Base-by-base conservation (phyloP, 2,797 vertebrate genomes). In the Xyrichtys novacula region DNA sequence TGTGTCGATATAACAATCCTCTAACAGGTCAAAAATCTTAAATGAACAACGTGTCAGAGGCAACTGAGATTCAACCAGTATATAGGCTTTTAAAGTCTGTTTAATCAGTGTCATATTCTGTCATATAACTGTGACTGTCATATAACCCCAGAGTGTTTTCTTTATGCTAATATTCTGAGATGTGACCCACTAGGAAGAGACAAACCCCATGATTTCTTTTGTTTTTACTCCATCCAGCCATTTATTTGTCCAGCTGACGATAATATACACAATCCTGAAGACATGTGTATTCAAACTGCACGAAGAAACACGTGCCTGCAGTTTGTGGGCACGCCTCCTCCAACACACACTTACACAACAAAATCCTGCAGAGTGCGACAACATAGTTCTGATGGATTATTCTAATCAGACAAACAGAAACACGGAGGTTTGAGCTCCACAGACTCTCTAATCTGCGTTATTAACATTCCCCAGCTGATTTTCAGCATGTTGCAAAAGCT, bases 391-490 rank as follows among this genome's bases (percentile, higher is more conserved):
- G 53, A 62, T 74, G 84, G 93, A 91, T 94, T 94, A 93, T 72
- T 75, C 50, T 93, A 93, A 93, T 93, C 91, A 78, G 79, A 84
- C 65, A 90, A 91, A 92, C 91, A 91, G 84, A 90, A 80, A 79
- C 83, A 78, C 81, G 65, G 89, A 81, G 91, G 90, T 92, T 68
- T 87, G 55, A 65, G 61, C 52, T 71, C 76, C 57, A 84, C 72
- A 87, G 73, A 76, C 86, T 71, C 70, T 59, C 62, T 94, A 93
- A 94, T 91, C 92, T 87, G 47, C 74, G 73, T 86, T 81, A 90
- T 94, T 93, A 94, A 94, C 90, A 95, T 95, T 94, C 93, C 80
- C 85, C 48, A 6, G 42, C 75, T 85, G 81, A 89, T 85, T 91
- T 90, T 49, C 74, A 60, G 59, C 56, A 44, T 57, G 68, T 71